Percentiles rank a stretch among this genome's conserved stretches.
phyloP scores from a whole-genome alignment of 2,797 vertebrate species.

The Hyperoplus lanceolatus region DNA sequence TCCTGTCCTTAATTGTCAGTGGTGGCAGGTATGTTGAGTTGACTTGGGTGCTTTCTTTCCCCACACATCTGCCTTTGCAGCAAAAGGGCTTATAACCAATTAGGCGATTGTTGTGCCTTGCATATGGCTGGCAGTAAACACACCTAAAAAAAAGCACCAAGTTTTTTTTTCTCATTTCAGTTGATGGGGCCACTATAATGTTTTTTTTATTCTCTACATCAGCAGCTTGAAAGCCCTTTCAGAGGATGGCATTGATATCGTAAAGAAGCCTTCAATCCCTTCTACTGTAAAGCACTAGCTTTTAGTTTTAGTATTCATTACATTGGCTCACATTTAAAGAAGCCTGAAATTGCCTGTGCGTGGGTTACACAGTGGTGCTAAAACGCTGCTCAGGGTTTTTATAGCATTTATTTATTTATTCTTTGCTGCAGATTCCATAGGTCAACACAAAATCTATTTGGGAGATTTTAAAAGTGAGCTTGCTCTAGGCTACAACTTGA shows the following conservation, averaged over 20 bases:
- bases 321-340: conserved; percentile 28
- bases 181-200: conserved; percentile 55
- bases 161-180: no score
- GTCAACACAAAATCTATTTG: neutral
- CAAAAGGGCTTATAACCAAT: conserved; percentile 46
- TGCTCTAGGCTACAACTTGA: neutral
- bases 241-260: conserved; percentile 62
- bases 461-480: neutral
- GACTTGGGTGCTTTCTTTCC: conserved; percentile 26
- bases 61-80: conserved; percentile 49
- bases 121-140: conserved; percentile 32
- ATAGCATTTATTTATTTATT: conserved; percentile 6
- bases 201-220: conserved; percentile 48
- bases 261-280: conserved; percentile 48
- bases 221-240: conserved; percentile 58
- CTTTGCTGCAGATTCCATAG: neutral
- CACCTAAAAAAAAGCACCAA: conserved; percentile 41
- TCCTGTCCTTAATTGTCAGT: conserved; percentile 58
- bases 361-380: neutral
- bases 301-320: conserved; percentile 49
- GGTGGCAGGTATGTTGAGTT: conserved; percentile 22
- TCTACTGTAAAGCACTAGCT: conserved; percentile 35
- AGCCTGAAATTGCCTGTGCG: conserved; percentile 29
- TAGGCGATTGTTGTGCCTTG: conserved; percentile 45
- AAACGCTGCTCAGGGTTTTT: conserved; percentile 1